Base-by-base conservation (phyloP, 2,797 vertebrate species). In the Neosilurus hyrtlii region DNA sequence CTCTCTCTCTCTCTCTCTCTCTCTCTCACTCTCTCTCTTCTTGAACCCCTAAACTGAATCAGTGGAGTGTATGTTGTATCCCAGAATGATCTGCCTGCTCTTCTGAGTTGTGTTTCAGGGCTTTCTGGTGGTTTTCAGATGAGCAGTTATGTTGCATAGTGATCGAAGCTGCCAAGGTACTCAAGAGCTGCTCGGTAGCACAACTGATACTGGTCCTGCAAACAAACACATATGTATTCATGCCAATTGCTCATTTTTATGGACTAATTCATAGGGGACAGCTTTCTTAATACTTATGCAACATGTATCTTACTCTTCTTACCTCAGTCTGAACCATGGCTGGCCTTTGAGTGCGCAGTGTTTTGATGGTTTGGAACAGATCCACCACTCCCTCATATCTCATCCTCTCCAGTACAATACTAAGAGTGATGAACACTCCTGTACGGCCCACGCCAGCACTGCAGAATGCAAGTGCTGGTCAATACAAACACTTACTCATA, bases 321-420 rank as follows among this genome's bases (percentile, higher is more conserved):
- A 99, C 98, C 96, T 99, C 97, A 82, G 97, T 98, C 93, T 99
- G 97, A 91, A 99, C 98, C 97, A 99, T 99, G 90, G 96, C 97
- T 0, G 97, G 96, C 87, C 97, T 94, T 93, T 99, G 97, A 0
- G 97, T 99, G 81, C 97, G 93, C 85, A 99, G 93, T 22, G 94
- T 97, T 94, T 98, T 99, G 91, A 98, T 95, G 0, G 97, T 99
- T 93, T 99, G 97, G 93, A 99, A 99, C 92, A 99, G 94, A 91
- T 99, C 97, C 10, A 99, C 96, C 87, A 96, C 96, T 0, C 96
- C 97, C 89, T 99, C 97, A 0, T 97, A 98, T 89, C 96, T 95
- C 97, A 99, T 99, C 86, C 96, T 95, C 93, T 99, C 97, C 93
- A 99, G 91, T 83, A 98, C 95, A 0, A 98, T 98, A 91, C 97